Base-by-base conservation (phyloP, 1,140 invertebrate genomes). In the Caenorhabditis elegans region DNA sequence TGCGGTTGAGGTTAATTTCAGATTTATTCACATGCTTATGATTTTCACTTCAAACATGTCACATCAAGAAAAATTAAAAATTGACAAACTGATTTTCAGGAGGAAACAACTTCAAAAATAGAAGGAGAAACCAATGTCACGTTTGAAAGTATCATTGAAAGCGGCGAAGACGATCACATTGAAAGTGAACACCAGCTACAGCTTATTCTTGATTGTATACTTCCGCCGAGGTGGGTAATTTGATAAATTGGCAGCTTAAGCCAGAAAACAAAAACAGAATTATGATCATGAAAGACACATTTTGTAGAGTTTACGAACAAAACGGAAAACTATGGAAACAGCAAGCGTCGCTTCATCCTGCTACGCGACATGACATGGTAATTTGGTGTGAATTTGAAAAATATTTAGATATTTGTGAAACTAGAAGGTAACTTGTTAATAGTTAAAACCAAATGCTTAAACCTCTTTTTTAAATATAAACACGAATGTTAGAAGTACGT, bases 181-280 rank as follows among this genome's bases (percentile, higher is more conserved):
- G 86, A 88, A 24, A 85, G 85, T 11, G 87, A 88, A 39, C 86
- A 84, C 22, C 87, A 91, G 78, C 91, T 92, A 82, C 91, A 95
- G 89, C 96, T 98, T 90, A 95, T 98, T 85, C 91, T 98, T 8
- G 96, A 98, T 91, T 94, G 94, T n/a, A 97, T 98, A 90, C 90
- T 98, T 81, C 96, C 96, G 15, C 96, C 96, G 17, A 94, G 94
- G 91, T 91, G 87, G 85, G 17, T 80, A 28, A 34, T 5, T 15
- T 24, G 19, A 46, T 46, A 76, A 47, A 11, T 46, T 36, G 31
- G n/a, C 19, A 17, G 17, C 13, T 47, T 46, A 1, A 43, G 15
- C 39, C 4, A 46, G 19, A 43, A 13, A 46, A 22, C 36, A 8
- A 46, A n/a, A 46, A 4, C 34, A 22, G 34, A 77, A 48, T 19